phyloP scores from a whole-genome alignment of 2,888 invertebrate genomes.

The Argyresthia goedartella region DNA sequence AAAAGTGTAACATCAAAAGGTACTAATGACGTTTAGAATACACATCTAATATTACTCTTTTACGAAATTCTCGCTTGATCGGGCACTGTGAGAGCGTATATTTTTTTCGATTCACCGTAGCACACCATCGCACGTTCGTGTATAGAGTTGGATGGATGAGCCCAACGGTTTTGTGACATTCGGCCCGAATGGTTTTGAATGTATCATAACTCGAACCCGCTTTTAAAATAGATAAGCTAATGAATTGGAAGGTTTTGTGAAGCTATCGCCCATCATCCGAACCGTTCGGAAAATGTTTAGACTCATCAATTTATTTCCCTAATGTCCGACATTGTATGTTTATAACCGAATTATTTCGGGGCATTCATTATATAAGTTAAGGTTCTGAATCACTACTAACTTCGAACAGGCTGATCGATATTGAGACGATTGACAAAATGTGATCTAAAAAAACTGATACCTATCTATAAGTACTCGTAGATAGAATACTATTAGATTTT shows the following conservation, averaged over 20 bases:
- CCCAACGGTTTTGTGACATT: slow-evolving; percentile 55
- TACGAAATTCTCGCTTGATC: slow-evolving; percentile 34
- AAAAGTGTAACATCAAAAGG: slow-evolving; percentile 6
- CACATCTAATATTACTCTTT: slow-evolving; percentile 15
- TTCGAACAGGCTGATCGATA: too few species aligned
- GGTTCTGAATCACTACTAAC: too few species aligned
- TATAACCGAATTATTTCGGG: not conserved
- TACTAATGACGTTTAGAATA: slow-evolving; percentile 16
- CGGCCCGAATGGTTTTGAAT: slow-evolving; percentile 65
- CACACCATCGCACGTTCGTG: slow-evolving; percentile 24
- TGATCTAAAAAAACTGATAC: too few species aligned
- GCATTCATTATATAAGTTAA: too few species aligned
- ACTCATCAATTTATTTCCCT: slow-evolving; percentile 16
- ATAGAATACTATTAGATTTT: too few species aligned
- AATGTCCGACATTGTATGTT: not conserved
- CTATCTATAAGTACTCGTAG: too few species aligned
- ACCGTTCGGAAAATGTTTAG: slow-evolving; percentile 25
- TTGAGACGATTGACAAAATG: too few species aligned
- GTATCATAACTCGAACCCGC: slow-evolving; percentile 42
- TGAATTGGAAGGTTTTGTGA: slow-evolving; percentile 63
- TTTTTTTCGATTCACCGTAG: slow-evolving; percentile 18
- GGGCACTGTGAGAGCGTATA: slow-evolving; percentile 37
- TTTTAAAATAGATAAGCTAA: slow-evolving; percentile 66
- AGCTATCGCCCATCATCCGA: slow-evolving; percentile 11
- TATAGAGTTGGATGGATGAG: slow-evolving; percentile 39